Evolutionary conservation across 2,888 invertebrate species (phyloP).

Genomic region (Lithophane leautieri): DNA sequence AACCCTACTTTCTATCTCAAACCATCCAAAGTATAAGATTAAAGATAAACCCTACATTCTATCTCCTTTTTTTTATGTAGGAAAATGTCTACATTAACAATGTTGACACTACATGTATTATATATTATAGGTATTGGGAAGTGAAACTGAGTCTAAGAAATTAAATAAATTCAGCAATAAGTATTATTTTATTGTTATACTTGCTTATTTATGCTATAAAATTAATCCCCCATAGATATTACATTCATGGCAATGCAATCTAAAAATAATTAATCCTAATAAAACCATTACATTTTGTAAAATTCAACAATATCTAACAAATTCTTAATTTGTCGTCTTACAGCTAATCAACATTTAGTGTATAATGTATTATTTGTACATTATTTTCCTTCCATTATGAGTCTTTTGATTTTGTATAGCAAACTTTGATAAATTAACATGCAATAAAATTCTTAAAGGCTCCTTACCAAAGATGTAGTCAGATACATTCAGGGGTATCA

Average conservation of each 20-base stretch:
- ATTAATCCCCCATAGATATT: constrained; percentile 78
- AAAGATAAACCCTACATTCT: neutral
- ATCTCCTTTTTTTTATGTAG: neutral
- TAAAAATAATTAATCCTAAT: constrained; percentile 76
- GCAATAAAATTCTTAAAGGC: constrained; percentile 24
- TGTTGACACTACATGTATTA: neutral
- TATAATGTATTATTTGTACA: constrained; percentile 82
- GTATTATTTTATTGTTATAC: constrained; percentile 66
- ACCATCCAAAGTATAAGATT: no score
- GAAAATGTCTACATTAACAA: neutral
- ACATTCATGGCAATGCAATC: constrained; percentile 79
- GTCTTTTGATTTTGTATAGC: constrained; percentile 53
- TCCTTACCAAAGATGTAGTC: constrained; percentile 42
- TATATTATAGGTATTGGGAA: neutral
- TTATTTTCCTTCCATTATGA: constrained; percentile 66
- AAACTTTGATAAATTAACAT: constrained; percentile 39
- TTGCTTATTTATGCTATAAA: constrained; percentile 76
- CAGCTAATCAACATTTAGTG: constrained; percentile 74
- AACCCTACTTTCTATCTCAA: neutral
- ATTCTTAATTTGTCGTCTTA: constrained; percentile 77
- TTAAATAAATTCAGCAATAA: constrained; percentile 44
- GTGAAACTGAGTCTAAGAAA: constrained; percentile 6
- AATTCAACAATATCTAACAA: constrained; percentile 83
- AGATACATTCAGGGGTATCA: constrained; percentile 25
- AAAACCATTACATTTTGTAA: constrained; percentile 77